phyloP scores from a whole-genome alignment of 2,113 vertebrate genomes.

The Cyprinodon brontotheroides region DNA sequence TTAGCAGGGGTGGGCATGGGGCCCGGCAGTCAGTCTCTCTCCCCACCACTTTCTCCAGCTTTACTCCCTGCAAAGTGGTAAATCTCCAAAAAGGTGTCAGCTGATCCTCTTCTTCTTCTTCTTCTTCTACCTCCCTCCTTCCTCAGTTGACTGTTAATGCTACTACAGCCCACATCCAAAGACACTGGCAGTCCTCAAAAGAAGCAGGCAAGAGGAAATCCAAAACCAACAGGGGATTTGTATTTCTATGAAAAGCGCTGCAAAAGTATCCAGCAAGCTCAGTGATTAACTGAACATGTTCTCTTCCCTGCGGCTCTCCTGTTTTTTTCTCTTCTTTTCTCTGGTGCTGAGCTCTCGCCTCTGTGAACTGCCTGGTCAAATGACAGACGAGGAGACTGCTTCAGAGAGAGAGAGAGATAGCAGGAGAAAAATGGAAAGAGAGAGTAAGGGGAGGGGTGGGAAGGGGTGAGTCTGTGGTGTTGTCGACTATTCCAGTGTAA shows the following conservation, averaged over 20 bases:
- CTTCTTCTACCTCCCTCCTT: conserved; percentile 11
- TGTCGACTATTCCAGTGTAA: conserved; percentile 80
- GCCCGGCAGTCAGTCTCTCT: too few species aligned
- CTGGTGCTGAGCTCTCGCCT: conserved; percentile 70
- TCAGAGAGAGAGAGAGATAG: conserved; percentile 44
- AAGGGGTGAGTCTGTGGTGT: conserved; percentile 78
- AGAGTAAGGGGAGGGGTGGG: conserved; percentile 65
- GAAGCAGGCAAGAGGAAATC: conserved; percentile 55
- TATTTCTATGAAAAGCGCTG: conserved; percentile 17
- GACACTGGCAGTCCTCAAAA: conserved; percentile 52
- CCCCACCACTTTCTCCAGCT: conserved; percentile 17
- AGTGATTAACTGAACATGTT: conserved; percentile 42
- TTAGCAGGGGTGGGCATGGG: too few species aligned
- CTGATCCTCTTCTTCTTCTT: conserved; percentile 17
- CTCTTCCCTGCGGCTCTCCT: conserved; percentile 46
- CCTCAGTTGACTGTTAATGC: conserved; percentile 34
- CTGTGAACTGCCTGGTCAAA: conserved; percentile 80
- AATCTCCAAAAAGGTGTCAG: conserved; percentile 60
- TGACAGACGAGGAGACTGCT: conserved; percentile 75
- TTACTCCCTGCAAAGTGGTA: conserved; percentile 64
- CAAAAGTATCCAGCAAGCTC: conserved; percentile 56
- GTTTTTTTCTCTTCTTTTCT: conserved; percentile 44
- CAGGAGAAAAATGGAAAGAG: conserved; percentile 43
- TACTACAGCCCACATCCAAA: conserved; percentile 57
- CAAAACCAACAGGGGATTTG: conserved; percentile 26